Base-by-base conservation (phyloP, 92 coral and sea anemone species). In the Epizoanthus scotinus region DNA sequence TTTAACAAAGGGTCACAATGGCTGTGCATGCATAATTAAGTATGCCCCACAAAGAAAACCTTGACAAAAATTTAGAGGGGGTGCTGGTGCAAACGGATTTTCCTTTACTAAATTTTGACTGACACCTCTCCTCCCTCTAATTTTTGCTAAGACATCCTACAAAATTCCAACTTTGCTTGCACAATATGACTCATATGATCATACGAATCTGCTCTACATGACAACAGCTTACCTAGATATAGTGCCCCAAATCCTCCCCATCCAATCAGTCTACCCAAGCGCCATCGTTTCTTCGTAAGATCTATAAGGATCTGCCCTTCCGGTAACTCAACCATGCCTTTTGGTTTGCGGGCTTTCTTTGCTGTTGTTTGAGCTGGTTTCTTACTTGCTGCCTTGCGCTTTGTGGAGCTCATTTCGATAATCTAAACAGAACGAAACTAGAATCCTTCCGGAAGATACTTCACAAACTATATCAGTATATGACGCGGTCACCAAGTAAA, bases 161-260 rank as follows among this genome's bases (percentile, higher is more conserved):
- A n/a, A n/a, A n/a, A n/a, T n/a, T n/a, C n/a, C n/a, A 31, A 31
- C 4, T 31, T 31, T 31, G 36, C 36, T 4, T 31, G 36, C 36
- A 31, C 4, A 31, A 31, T 31, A 31, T 31, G 36, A 31, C 36
- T 4, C 36, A 31, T 65, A 27, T 27, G 42, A 13, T 18, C 29
- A 65, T 19, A 12, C 10, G 6, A 27, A 61, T 27, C 31, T 21
- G 31, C 25, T 61, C 66, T 4, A 62, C 14, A 17, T 14, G 67
- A 25, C 8, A 18, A 63, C 26, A 13, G 12, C 80, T 63, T 70
- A 92, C 98, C 98, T 29, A 92, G 85, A 82, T 95, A 95, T 56
- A 95, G 83, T 0, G 98, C 98, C 54, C 98, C 98, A 85, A 95
- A 95, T n/a, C 98, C 98, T 77, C 98, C 98, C 98, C 98, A 95